phyloP scores from a whole-genome alignment of 2,888 invertebrate genomes.

The Pharmacophagus antenor region DNA sequence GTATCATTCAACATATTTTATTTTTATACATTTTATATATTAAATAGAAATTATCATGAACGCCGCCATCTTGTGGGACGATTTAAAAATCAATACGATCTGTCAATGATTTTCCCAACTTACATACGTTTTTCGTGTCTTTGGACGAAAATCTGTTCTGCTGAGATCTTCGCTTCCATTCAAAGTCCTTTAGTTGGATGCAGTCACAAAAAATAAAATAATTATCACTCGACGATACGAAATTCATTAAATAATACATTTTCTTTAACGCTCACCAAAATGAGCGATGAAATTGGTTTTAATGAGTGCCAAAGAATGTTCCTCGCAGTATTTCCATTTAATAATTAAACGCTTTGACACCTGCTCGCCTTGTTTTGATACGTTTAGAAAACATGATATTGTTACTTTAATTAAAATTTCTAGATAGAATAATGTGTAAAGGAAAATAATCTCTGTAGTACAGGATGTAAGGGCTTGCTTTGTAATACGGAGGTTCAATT shows the following conservation, averaged over 20 bases:
- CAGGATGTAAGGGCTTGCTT: no score
- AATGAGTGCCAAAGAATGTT: background rate
- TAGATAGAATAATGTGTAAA: background rate
- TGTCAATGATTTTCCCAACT: no score
- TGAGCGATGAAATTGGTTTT: conserved; percentile 13
- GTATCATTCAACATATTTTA: no score
- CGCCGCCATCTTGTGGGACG: no score
- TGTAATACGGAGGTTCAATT: no score
- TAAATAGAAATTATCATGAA: no score
- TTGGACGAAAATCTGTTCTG: no score
- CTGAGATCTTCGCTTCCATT: background rate
- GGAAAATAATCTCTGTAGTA: no score
- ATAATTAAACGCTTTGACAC: background rate
- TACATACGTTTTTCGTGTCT: no score
- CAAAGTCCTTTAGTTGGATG: background rate
- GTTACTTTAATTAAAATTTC: background rate
- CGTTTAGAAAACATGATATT: background rate
- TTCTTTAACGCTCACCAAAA: background rate
- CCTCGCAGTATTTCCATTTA: background rate
- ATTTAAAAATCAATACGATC: no score
- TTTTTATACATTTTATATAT: no score
- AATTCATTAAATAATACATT: conserved; percentile 4
- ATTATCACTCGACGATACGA: background rate
- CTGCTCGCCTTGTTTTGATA: background rate
- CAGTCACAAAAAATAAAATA: background rate